Conservation (phyloP, 2,113 vertebrate genomes). For the Thunnus thynnus region DNA sequence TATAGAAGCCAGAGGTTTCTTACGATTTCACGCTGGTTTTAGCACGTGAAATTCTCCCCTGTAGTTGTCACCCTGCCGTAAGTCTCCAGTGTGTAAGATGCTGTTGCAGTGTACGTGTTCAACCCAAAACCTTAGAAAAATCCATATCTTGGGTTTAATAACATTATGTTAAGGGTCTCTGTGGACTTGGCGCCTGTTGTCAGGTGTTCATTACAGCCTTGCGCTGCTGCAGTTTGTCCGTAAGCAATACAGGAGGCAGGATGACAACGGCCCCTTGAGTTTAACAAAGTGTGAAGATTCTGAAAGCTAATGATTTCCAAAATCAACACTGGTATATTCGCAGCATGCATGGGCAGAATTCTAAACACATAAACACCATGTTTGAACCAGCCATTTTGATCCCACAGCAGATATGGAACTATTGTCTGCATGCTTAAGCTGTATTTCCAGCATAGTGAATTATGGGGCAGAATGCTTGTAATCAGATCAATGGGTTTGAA, state of each 20-base stretch:
- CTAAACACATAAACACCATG: constrained; percentile 32
- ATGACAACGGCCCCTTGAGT: constrained; percentile 44
- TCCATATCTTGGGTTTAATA: constrained; percentile 43
- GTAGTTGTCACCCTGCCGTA: constrained; percentile 22
- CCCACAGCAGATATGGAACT: constrained; percentile 44
- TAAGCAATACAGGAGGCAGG: constrained; percentile 41
- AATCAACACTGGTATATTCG: constrained; percentile 37
- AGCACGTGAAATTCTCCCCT: constrained; percentile 61
- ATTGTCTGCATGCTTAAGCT: constrained; percentile 48
- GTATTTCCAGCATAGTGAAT: constrained; percentile 52
- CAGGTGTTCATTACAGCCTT: constrained; percentile 42
- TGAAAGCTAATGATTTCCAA: constrained; percentile 56
- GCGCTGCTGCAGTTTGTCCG: constrained; percentile 28
- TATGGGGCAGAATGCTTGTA: constrained; percentile 59
- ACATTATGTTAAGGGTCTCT: constrained; percentile 31
- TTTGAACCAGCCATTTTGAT: constrained; percentile 41
- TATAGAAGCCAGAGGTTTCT: constrained; percentile 68
- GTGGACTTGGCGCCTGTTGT: constrained; percentile 16
- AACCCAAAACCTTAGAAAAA: constrained; percentile 20
- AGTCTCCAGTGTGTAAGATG: constrained; percentile 21
- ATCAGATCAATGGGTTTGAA: constrained; percentile 78
- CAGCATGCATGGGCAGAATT: constrained; percentile 43
- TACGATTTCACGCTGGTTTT: constrained; percentile 69
- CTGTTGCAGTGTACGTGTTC: constrained; percentile 49
- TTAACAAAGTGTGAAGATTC: constrained; percentile 45